A percentile compares a stretch with the other conserved stretches of the same genome.
Evolutionary conservation across 2,797 vertebrate genomes (phyloP).

Genomic region (Tragelaphus eurycerus): DNA sequence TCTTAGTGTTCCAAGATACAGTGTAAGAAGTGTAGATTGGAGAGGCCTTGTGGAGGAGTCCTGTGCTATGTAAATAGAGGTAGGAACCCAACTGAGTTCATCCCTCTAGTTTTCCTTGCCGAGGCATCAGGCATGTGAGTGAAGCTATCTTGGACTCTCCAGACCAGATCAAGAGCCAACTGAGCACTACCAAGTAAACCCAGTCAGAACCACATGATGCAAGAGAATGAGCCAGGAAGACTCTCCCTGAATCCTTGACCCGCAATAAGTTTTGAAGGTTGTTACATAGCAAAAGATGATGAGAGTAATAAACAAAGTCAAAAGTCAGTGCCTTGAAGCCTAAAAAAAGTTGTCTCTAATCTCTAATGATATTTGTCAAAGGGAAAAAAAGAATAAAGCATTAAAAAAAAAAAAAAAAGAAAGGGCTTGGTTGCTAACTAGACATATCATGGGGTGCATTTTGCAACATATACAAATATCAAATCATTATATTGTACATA

Average conservation of each 20-base stretch:
- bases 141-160: not conserved
- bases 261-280: not conserved
- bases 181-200: not conserved
- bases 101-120: not conserved
- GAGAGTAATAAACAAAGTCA: not conserved
- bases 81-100: not conserved
- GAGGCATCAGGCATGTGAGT: not conserved
- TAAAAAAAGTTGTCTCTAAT: not conserved
- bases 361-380: not conserved
- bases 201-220: not conserved
- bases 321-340: not conserved
- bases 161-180: not conserved
- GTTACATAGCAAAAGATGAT: not conserved
- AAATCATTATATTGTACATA: not conserved
- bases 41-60: not conserved
- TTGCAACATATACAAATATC: not conserved
- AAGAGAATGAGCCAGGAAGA: not conserved
- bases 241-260: not conserved
- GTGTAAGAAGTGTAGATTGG: not conserved
- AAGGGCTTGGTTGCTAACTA: not conserved
- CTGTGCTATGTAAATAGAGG: not conserved
- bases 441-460: not conserved
- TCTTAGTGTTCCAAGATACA: not conserved
- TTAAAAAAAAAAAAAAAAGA: not conserved
- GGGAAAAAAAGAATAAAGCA: not conserved